phyloP scores from a whole-genome alignment of 2,113 vertebrate species.

The Lagenorhynchus albirostris region DNA sequence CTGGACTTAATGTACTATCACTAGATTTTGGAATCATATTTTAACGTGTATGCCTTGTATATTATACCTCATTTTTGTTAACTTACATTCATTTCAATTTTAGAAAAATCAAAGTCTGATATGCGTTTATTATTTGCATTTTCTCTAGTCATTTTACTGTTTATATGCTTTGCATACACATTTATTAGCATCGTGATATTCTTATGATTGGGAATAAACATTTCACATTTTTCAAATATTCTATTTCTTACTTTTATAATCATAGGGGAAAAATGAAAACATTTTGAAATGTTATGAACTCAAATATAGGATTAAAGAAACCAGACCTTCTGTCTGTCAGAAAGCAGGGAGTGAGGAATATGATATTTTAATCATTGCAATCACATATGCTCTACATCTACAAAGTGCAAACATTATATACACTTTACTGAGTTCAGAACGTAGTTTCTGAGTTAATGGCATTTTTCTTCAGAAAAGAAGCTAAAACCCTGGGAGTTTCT shows the following conservation, averaged over 20 bases:
- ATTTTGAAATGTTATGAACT: slow-evolving; percentile 43
- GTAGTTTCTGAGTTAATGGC: not conserved
- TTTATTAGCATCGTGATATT: not conserved
- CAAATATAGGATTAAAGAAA: slow-evolving; percentile 1
- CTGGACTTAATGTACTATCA: not conserved
- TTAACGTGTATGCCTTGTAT: not conserved
- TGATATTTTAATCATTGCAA: slow-evolving; percentile 23
- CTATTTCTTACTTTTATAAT: not conserved
- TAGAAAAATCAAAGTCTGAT: not conserved
- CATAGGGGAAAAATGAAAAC: not conserved
- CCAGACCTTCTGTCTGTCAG: not conserved
- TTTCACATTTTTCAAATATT: not conserved
- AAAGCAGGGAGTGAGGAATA: not conserved
- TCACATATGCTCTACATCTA: not conserved
- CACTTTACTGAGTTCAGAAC: rapidly evolving
- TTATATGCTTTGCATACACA: not conserved
- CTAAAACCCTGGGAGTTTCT: slow-evolving; percentile 44
- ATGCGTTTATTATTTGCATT: not conserved
- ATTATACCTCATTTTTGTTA: not conserved
- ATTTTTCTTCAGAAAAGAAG: not conserved
- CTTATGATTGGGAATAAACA: not conserved
- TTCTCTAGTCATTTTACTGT: not conserved
- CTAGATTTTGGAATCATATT: not conserved
- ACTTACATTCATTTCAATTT: not conserved
- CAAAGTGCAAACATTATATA: not conserved